Conservation (phyloP, 2,113 vertebrate genomes). For the Charina bottae region DNA sequence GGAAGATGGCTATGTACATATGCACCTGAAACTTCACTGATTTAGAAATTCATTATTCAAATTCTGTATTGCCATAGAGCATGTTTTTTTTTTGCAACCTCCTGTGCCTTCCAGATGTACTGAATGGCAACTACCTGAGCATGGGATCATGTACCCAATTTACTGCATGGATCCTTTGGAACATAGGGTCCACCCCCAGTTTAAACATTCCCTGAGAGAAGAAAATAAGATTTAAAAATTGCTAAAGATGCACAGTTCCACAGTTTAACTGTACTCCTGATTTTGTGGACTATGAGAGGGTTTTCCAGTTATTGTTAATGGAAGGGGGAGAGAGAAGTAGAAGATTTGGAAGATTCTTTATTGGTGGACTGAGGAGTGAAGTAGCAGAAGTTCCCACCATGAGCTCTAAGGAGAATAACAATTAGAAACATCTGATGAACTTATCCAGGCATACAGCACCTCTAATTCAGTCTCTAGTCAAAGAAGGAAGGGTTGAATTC, state of each 20-base stretch:
- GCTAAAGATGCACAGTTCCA: neutral
- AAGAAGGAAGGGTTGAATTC: neutral
- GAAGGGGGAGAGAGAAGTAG: neutral
- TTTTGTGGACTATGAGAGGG: neutral
- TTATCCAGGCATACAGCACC: neutral
- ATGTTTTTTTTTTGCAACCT: neutral
- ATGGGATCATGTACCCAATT: neutral
- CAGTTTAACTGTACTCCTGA: neutral
- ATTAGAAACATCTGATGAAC: too few species aligned
- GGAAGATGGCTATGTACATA: neutral
- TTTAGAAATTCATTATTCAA: neutral
- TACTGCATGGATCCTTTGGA: neutral
- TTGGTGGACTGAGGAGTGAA: neutral
- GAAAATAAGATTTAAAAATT: neutral
- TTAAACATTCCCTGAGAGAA: neutral
- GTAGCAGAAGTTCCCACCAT: neutral
- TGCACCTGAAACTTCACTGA: neutral
- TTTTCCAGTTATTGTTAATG: neutral
- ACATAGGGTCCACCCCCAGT: neutral
- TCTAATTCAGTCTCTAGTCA: constrained; percentile 49
- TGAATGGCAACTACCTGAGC: neutral
- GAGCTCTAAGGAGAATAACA: neutral
- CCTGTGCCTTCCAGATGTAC: neutral
- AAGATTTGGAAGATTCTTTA: neutral
- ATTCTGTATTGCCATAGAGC: neutral